These are phyloP conservation scores for Pangasius djambal DNA, from an alignment of 2,797 vertebrate species.

Conservation along the genomic window DNA sequence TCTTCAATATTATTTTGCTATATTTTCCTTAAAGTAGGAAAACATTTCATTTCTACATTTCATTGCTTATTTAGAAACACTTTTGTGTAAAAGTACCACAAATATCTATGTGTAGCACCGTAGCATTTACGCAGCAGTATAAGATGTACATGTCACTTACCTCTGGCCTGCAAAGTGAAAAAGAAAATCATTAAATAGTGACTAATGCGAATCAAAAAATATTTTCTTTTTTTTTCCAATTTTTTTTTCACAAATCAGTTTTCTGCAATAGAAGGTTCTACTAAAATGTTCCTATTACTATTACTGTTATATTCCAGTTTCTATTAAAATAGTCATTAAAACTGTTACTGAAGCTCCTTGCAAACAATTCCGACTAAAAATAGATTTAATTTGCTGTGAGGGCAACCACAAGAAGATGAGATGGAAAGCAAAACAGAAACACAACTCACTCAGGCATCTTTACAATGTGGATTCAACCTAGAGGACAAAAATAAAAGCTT, in stretches of 20 bases:
- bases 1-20: background rate
- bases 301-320: background rate
- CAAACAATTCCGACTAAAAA: conserved; percentile 11
- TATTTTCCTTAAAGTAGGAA: background rate
- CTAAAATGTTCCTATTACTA: no score
- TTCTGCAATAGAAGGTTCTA: background rate
- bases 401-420: conserved; percentile 26
- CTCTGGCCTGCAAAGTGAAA: conserved; percentile 69
- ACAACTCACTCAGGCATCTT: conserved; percentile 80
- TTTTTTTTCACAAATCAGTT: background rate
- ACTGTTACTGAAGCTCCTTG: background rate
- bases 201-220: background rate
- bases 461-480: conserved; percentile 65
- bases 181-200: conserved; percentile 12
- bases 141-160: conserved; percentile 61
- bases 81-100: background rate
- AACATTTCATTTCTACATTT: background rate
- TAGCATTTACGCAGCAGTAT: background rate
- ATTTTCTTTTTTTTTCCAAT: background rate
- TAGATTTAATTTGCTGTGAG: conserved; percentile 37
- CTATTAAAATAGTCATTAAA: background rate
- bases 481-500: conserved; percentile 74
- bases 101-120: background rate
- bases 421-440: conserved; percentile 57
- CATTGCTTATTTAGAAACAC: background rate